Base-by-base conservation (phyloP, 2,888 invertebrate species). In the Ophion ventricosus region DNA sequence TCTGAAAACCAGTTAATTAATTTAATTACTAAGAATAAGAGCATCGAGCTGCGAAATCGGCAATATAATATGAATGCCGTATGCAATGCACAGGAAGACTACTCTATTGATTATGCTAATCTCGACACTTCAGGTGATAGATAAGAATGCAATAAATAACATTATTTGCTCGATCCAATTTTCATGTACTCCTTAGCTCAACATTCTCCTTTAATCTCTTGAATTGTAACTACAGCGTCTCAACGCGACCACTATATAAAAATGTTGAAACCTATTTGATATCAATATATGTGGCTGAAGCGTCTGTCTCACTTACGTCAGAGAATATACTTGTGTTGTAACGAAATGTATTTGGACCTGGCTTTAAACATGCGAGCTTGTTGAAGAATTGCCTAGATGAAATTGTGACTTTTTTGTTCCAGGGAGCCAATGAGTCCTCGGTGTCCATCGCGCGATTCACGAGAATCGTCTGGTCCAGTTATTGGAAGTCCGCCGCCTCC, bases 371-470 rank as follows among this genome's bases (percentile, higher is more conserved):
- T 20, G 11, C 23, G 5, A n/a, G 14, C 17, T 8, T 70, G 25
- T 35, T 29, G 23, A 40, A n/a, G 35, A 64, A 63, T 63, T n/a
- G 10, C 82, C 70, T 74, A 69, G 25, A 84, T 73, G 74, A 77
- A 86, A 82, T 29, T 4, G 17, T 23, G 0, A 14, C 91, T 92
- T 90, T 91, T 94, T 94, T 95, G 94, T 95, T 95, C 23, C 96
- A 97, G 97, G 94, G 97, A 97, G 94, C 93, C 95, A 90, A 93
- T 94, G 91, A 97, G 96, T 94, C 97, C 97, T 87, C 95, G 97
- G 92, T 97, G 97, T 94, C 96, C 97, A 88, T 97, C 97, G 80
- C 95, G 97, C 90, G 97, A 97, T 92, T 97, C 97, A 82, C 93
- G 94, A 89, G 95, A 94, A 89, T 95, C 95, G 78, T 96, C 96